Base-by-base conservation (phyloP, 2,888 invertebrate species). In the Leuctra nigra region DNA sequence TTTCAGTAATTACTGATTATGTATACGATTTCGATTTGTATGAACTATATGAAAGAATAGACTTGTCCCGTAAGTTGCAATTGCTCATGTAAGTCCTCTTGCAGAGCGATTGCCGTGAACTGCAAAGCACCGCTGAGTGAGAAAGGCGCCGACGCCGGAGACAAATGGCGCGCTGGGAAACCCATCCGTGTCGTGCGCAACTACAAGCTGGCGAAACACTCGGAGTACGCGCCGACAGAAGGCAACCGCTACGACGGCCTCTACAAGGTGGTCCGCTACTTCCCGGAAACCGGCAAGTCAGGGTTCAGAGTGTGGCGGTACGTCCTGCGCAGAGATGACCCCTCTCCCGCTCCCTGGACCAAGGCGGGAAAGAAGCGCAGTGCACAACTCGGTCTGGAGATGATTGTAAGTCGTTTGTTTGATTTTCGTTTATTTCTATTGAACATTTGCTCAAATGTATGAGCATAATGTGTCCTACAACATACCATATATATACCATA, bases 201-300 rank as follows among this genome's bases (percentile, higher is more conserved):
- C 61, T 85, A 77, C 67, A 90, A 90, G 68, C 80, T 83, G 65
- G 65, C 76, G 1, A 87, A 86, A 66, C 83, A 87, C 70, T 89
- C 89, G 4, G 79, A 85, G 67, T 91, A 82, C 70, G 87, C 89
- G 1, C 91, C 91, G 0, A 75, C 79, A 59, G 85, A 85, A 64
- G 91, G 86, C 2, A 81, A 81, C 59, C 80, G 91, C 61, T 91
- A 91, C 68, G 91, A 92, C 67, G 91, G 91, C 0, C 82, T 91
- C 53, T 92, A 91, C 70, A 91, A 91, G 74, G 84, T 44, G 44
- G 23, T 23, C 4, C 88, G 86, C 65, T 91, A 91, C 68, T 90
- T 86, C 72, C 85, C 85, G 0, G 84, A 86, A 68, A 82, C 77
- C 57, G 90, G 89, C 0, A 77, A 84, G 65, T 85, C 88, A 1